Base-by-base conservation (phyloP, 2,888 invertebrate genomes). In the Hyalella azteca region DNA sequence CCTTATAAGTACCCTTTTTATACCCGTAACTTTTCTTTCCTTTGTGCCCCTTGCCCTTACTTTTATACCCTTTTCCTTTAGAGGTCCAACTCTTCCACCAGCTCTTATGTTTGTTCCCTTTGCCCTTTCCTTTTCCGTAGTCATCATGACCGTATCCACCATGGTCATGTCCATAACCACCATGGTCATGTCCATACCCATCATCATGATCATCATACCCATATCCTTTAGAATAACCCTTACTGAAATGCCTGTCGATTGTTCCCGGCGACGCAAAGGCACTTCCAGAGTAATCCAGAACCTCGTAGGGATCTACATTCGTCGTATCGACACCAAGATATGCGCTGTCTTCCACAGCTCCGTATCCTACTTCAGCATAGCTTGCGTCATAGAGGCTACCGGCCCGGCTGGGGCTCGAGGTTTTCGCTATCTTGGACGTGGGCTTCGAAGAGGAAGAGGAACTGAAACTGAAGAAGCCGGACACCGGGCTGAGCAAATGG, bases 41-140 rank as follows among this genome's bases (percentile, higher is more conserved):
- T 22, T 66, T 66, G 22, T 36, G 36, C 36, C 36, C 36, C 36
- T 66, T 32, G 1, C 66, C 66, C 29, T 66, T 66, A 19, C 66
- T 66, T 36, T 66, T 66, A 36, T 66, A 66, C 36, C 66, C 66
- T 36, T 66, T 66, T n/a, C 66, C 66, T 36, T 66, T 66, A 22
- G 36, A 36, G 39, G 66, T 66, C 66, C 66, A 66, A 22, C 66
- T 66, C 19, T 66, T 66, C 66, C 66, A 66, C 66, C 66, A 66
- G 36, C 66, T 66, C 36, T 66, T 66, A 36, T 32, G 19, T 15
- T 15, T 15, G 1, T 36, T 36, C 13, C 36, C 66, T 36, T 66
- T 66, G 1, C 66, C 66, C 39, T 66, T 66, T 9, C 66, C 66
- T 32, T 66, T 32, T 15, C 66, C 66, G 26, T 66, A 36, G 29